Percentiles rank a stretch among this genome's conserved stretches.
These are phyloP conservation scores for Ecdyonurus torrentis DNA, from an alignment of 2,888 invertebrate genomes.

Conservation along the genomic window DNA sequence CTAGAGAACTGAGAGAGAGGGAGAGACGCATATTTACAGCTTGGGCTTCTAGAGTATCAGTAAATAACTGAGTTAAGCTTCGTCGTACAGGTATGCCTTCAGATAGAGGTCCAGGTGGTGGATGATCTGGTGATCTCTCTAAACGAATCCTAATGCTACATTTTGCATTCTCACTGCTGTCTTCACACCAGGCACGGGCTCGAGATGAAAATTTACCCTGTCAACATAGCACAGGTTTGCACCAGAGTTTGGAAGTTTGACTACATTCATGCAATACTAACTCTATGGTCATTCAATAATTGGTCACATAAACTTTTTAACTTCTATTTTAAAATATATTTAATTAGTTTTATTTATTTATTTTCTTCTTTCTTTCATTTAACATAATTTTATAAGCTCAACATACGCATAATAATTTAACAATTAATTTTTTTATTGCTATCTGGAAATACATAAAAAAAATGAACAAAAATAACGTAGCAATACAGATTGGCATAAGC, in stretches of 20 bases:
- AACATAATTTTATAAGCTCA: too few relatives aligned
- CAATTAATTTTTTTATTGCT: too few relatives aligned
- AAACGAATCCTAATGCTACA: constrained; percentile 18
- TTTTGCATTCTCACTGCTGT: constrained; percentile 10
- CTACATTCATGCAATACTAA: background rate
- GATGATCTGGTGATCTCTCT: constrained; percentile 14
- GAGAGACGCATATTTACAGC: constrained; percentile 46
- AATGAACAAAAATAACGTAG: too few relatives aligned
- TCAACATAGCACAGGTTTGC: constrained; percentile 7
- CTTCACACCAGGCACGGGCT: constrained; percentile 62
- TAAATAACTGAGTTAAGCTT: constrained; percentile 15
- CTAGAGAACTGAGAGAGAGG: constrained; percentile 65
- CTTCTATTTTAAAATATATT: too few relatives aligned
- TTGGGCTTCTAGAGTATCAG: constrained; percentile 37
- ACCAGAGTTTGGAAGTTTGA: background rate
- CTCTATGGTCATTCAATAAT: background rate
- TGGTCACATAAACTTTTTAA: too few relatives aligned
- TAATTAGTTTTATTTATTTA: too few relatives aligned
- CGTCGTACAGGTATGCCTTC: constrained; percentile 25
- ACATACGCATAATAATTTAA: too few relatives aligned
- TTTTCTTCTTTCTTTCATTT: too few relatives aligned
- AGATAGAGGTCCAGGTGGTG: constrained; percentile 23
- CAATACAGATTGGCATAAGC: too few relatives aligned
- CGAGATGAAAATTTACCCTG: constrained; percentile 71
- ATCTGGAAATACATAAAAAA: too few relatives aligned